Evolutionary conservation across 2,113 vertebrate genomes (phyloP).

Genomic region (Smithornis capensis): DNA sequence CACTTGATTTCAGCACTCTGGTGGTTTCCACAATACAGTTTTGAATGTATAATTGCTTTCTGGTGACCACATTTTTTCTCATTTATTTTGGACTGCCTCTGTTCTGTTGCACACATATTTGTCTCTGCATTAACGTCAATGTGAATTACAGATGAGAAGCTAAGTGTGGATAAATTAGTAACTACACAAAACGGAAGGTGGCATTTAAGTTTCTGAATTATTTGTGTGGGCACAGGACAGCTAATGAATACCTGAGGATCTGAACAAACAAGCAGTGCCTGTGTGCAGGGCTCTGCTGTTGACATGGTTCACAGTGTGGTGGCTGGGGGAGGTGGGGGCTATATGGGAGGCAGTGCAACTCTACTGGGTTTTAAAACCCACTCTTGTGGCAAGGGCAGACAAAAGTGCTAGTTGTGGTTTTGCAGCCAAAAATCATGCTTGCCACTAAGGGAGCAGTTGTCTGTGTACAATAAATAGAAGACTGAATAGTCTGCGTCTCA

Average conservation of each 20-base stretch:
- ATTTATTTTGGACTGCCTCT: conserved; percentile 44
- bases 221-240: conserved; percentile 35
- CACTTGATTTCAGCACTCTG: background rate
- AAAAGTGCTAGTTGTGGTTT: background rate
- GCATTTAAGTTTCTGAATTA: conserved; percentile 37
- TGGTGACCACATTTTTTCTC: conserved; percentile 48
- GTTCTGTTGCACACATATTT: conserved; percentile 35
- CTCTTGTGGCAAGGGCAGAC: background rate
- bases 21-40: background rate
- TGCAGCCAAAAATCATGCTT: background rate
- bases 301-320: accelerated
- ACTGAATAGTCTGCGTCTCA: background rate
- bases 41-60: conserved; percentile 38
- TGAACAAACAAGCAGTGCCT: background rate
- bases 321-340: background rate
- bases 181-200: background rate
- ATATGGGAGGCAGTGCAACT: background rate
- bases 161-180: conserved; percentile 45
- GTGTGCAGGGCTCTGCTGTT: background rate
- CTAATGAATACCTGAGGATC: conserved; percentile 19
- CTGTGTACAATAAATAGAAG: background rate
- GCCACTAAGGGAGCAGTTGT: background rate
- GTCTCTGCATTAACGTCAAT: conserved; percentile 48
- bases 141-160: conserved; percentile 46
- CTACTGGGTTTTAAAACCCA: background rate